Evolutionary conservation across 1,140 invertebrate genomes (phyloP), one percentile per base, ranked within the genome.

Genomic region (Andrena cerasifolii): DNA sequence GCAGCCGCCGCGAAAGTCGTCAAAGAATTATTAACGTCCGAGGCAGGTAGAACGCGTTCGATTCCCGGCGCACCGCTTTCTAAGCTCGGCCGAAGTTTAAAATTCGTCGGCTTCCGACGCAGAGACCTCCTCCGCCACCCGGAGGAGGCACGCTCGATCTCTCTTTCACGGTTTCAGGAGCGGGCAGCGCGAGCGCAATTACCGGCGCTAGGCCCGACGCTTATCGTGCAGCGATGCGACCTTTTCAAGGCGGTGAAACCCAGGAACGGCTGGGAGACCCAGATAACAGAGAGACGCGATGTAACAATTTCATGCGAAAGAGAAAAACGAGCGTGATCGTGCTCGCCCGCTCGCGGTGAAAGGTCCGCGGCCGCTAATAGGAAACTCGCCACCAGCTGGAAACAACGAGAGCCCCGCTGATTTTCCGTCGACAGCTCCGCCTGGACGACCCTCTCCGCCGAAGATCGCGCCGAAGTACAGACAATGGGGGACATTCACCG

Each of bases 191-290:
- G 12, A 28, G n/a, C 59, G 71, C 54, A 66, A 76, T 67, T 47
- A 68, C 62, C 73, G 26, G 10, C 54, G 1, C 14, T 16, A 24
- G n/a, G n/a, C n/a, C n/a, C 33, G 26, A 14, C 10, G 73, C 54
- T 77, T 77, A 77, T 77, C 74, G 74, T 16, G 63, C 36, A 47
- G 26, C 75, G 75, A 72, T 78, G 75, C 75, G 75, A 78, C 67
- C 67, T 78, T 78, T 78, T 36, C 75, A 51, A 77, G 54, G 66
- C 56, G 75, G 73, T 75, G 65, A 78, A 78, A 78, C 75, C 33
- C 18, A 28, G 59, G 12, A 63, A 47, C 24, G 59, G 3, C 36
- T 33, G 54, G 36, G 36, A 61, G 53, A 53, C 75, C 66, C 33
- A 72, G 75, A 71, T 61, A 78, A 72, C 12, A 45, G 45, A n/a